Evolutionary conservation across 2,113 vertebrate genomes (phyloP).

Genomic region (Ophiodon elongatus): DNA sequence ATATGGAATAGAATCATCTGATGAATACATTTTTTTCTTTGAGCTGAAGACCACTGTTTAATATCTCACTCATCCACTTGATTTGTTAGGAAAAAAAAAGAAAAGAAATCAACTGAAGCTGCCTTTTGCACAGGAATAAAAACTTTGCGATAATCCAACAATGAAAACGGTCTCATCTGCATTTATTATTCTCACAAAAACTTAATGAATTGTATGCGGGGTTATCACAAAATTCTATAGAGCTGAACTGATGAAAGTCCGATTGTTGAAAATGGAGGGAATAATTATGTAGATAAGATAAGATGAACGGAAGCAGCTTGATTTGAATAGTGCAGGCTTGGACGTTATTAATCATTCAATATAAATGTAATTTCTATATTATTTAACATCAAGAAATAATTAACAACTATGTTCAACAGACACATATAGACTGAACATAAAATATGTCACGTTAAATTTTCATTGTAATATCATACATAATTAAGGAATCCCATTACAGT

Average conservation of each 20-base stretch:
- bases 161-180: constrained; percentile 43
- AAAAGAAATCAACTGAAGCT: constrained; percentile 30
- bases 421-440: neutral
- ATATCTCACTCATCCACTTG: constrained; percentile 45
- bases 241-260: constrained; percentile 36
- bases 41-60: constrained; percentile 34
- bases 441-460: neutral
- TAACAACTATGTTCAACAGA: neutral
- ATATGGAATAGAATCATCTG: constrained; percentile 52
- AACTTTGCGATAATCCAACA: constrained; percentile 53
- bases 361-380: constrained; percentile 16
- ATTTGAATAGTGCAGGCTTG: constrained; percentile 11
- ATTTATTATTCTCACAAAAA: constrained; percentile 44
- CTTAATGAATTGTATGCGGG: constrained; percentile 42
- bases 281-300: constrained; percentile 25
- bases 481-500: neutral
- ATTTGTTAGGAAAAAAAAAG: constrained; percentile 35
- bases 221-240: constrained; percentile 50
- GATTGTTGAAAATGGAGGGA: constrained; percentile 17
- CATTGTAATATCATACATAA: neutral
- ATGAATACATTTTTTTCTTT: constrained; percentile 55
- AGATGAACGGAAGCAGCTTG: neutral
- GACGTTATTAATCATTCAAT: constrained; percentile 14
- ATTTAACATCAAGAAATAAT: constrained; percentile 9
- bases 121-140: constrained; percentile 47